Evolutionary conservation across 2,888 invertebrate genomes (phyloP), one percentile per base, ranked within the genome.

Genomic region (Cantharis lateralis): DNA sequence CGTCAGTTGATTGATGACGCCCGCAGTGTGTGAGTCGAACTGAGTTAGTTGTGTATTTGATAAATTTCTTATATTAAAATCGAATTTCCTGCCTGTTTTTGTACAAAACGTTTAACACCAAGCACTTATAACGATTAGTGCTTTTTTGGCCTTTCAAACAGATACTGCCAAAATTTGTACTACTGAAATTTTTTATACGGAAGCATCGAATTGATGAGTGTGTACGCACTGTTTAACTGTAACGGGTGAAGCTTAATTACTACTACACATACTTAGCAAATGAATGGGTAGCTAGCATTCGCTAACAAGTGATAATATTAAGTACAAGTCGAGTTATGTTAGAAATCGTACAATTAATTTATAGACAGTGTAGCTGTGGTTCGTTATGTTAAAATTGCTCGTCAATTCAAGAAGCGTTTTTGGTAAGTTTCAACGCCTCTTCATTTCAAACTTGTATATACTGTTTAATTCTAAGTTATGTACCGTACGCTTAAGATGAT

Each of bases 1-100:
- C 26, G 68, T 71, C 16, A 68, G 77, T 78, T 72, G 70, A 75
- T 78, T 75, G 66, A 75, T 48, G 75, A 71, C 71, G 74, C 68
- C 74, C 77, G 77, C 63, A 70, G 62, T 72, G 71, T 62, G 70
- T 66, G n/a, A 20, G n/a, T 66, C 64, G 16, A 66, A 66, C 15
- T 15, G 24, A 66, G 20, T 66, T 66, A 18, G 18, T 66, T 66
- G 64, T 20, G 15, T n/a, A 20, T 66, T 16, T 48, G n/a, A 48
- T 48, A 48, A 48, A 48, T 48, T 48, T 48, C n/a, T n/a, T 48
- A n/a, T n/a, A 48, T 48, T n/a, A 48, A 48, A n/a, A 48, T 48
- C 48, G 48, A 48, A 48, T 48, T n/a, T 48, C 48, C 48, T 48
- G 24, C 64, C 24, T 66, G 18, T 66, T 16, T 66, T 66, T 66